Evolutionary conservation across 2,888 invertebrate species (phyloP).

Genomic region (Rhyacophila evoluta): DNA sequence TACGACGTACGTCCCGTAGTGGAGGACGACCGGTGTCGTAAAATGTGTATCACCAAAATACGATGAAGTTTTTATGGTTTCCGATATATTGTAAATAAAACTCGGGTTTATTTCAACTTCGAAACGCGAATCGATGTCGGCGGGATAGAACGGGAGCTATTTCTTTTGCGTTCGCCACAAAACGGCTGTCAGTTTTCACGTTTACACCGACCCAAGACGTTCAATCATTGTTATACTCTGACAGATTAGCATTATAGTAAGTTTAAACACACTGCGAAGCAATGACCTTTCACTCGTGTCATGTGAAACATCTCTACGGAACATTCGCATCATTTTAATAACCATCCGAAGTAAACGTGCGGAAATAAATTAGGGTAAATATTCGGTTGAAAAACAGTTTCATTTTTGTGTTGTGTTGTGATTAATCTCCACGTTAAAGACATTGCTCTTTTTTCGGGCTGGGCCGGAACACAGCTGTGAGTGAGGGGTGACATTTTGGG

Average conservation of each 20-base stretch:
- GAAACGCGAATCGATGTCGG: conserved; percentile 28
- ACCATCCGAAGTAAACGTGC: background rate
- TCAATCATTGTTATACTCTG: conserved; percentile 43
- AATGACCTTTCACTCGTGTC: background rate
- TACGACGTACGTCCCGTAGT: conserved; percentile 26
- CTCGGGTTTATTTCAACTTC: conserved; percentile 13
- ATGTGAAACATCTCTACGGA: background rate
- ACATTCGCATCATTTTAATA: background rate
- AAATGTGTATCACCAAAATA: conserved; percentile 29
- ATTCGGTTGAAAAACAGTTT: background rate
- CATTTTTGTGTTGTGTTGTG: conserved; percentile 32
- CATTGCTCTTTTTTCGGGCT: background rate
- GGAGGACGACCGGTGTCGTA: conserved; percentile 23
- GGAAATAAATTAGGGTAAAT: background rate
- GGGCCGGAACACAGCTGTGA: conserved; percentile 39
- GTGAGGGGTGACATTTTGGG: conserved; percentile 8
- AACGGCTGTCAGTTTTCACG: background rate
- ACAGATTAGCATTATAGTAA: conserved; percentile 32
- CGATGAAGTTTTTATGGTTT: conserved; percentile 36
- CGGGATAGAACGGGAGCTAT: conserved; percentile 12
- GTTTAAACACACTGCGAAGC: background rate
- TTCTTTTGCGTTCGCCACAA: background rate
- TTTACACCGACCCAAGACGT: background rate
- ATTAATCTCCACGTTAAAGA: conserved; percentile 20
- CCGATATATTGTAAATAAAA: conserved; percentile 27